A percentile compares a stretch with the other conserved stretches of the same genome.
Evolutionary conservation across 2,888 invertebrate species (phyloP).

Genomic region (Synergus gifuensis): DNA sequence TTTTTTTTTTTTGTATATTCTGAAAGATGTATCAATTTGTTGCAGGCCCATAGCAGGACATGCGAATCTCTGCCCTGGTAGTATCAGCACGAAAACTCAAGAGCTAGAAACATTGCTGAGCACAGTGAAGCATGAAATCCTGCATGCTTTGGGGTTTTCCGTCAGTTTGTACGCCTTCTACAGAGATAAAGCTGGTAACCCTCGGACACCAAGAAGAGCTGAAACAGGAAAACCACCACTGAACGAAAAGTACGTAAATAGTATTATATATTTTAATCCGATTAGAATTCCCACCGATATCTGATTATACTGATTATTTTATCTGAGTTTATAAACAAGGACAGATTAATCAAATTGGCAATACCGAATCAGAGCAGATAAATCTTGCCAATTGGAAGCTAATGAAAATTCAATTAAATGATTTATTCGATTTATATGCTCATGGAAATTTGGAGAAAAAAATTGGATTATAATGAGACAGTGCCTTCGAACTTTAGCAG

Average conservation of each 20-base stretch:
- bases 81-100: conserved; percentile 93
- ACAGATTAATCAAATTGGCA: neutral
- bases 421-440: neutral
- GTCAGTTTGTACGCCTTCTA: conserved; percentile 98
- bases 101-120: conserved; percentile 95
- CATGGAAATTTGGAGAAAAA: neutral
- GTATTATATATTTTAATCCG: conserved; percentile 41
- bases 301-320: too few relatives aligned
- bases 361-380: neutral
- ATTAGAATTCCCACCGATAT: neutral
- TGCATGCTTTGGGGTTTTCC: conserved; percentile 98
- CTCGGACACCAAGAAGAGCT: conserved; percentile 87
- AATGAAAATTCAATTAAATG: neutral
- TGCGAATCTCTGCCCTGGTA: conserved; percentile 97
- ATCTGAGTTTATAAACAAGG: too few relatives aligned
- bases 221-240: conserved; percentile 94
- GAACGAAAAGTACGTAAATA: conserved; percentile 87
- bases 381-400: neutral
- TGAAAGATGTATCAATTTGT: conserved; percentile 45
- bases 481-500: neutral
- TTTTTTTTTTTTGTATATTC: neutral
- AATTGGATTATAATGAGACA: conserved; percentile 6
- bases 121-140: conserved; percentile 98
- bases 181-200: conserved; percentile 93
- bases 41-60: conserved; percentile 97